Base-by-base conservation (phyloP, 2,888 invertebrate genomes). In the Drosophila barbarae region DNA sequence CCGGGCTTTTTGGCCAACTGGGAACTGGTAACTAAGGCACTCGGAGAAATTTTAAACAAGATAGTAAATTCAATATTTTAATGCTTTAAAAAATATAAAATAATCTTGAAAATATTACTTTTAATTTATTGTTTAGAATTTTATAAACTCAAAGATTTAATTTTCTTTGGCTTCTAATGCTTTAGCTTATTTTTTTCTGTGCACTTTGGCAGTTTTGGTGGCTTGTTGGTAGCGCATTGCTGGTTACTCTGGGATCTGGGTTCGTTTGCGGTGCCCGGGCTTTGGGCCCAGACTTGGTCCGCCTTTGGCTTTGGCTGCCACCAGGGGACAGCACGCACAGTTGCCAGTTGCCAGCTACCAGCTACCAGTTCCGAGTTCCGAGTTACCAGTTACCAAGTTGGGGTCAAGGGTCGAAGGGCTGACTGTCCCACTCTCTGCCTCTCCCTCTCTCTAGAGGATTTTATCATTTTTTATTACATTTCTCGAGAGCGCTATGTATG, bases 401-500 rank as follows among this genome's bases (percentile, higher is more conserved):
- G 42, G 46, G 46, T 47, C 46, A 47, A 47, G 49, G 42, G 64
- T 64, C 39, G 42, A 34, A 35, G 61, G 46, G 52, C 41, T 23
- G 23, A 13, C 35, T 60, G 49, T 42, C 55, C 38, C 52, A 53
- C 67, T 47, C 26, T 3, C 54, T 55, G n/a, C n/a, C 35, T 36
- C 49, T 28, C 54, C 38, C 23, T 35, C 52, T 69, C 72, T 80
- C 83, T 64, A 35, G 82, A 85, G 86, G 84, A 79, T 86, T 86
- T 85, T 86, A 87, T 87, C 86, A 87, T 84, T 86, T 87, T 86
- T 83, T 86, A 86, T 86, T 82, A 79, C 79, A 76, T 76, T 85
- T 73, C 87, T 86, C 81, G 72, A 84, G 87, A 83, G 87, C 83
- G 79, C 87, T 86, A 83, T 86, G 84, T 86, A 87, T 87, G 87